phyloP scores from a whole-genome alignment of 2,113 vertebrate genomes.

The Ictalurus punctatus region DNA sequence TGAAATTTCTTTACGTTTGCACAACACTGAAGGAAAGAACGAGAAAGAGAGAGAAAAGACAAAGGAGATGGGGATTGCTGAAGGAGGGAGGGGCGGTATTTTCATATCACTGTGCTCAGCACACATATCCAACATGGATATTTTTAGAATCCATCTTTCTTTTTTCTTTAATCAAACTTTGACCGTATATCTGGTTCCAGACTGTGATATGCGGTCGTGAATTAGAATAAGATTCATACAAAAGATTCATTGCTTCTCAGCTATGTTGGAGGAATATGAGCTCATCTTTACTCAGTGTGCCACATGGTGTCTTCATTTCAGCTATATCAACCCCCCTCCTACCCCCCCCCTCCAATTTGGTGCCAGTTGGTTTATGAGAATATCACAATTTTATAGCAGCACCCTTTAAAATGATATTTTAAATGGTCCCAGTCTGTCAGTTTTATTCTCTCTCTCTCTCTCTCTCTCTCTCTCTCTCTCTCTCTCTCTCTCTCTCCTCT shows the following conservation, averaged over 20 bases:
- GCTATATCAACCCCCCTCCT: neutral
- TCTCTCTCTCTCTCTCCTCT: neutral
- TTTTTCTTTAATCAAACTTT: neutral
- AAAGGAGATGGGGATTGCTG: slow-evolving; percentile 13
- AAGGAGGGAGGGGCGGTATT: slow-evolving; percentile 14
- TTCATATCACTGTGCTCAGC: slow-evolving; percentile 55
- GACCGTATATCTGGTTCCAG: neutral
- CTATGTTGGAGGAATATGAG: neutral
- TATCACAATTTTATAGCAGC: neutral
- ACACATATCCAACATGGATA: slow-evolving; percentile 59
- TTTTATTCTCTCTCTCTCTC: slow-evolving; percentile 2
- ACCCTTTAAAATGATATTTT: neutral
- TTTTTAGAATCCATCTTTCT: slow-evolving; percentile 18
- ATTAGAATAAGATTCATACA: neutral
- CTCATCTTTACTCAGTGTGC: slow-evolving; percentile 11
- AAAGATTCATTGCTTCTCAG: neutral
- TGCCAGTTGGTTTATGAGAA: neutral
- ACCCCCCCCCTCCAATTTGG: too few species aligned
- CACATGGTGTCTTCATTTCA: neutral
- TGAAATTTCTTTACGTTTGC: neutral
- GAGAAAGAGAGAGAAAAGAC: neutral
- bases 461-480: neutral
- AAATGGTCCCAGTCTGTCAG: neutral
- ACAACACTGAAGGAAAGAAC: neutral
- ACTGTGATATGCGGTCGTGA: neutral